Evolutionary conservation across 2,113 vertebrate species (phyloP).

Genomic region (Butorides virescens): DNA sequence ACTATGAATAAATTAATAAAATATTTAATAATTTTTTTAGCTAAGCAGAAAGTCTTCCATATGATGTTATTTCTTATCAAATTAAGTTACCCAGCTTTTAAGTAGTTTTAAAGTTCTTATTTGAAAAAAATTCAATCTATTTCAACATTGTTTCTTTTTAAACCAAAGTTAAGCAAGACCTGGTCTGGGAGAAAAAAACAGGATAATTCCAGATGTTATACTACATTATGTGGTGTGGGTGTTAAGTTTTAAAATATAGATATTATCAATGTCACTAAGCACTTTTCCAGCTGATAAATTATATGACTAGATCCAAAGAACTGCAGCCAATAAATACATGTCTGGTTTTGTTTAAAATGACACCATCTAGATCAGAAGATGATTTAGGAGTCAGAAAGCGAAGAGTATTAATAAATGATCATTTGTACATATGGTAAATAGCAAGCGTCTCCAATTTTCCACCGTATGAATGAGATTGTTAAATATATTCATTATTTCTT

Average conservation of each 20-base stretch:
- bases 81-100: background rate
- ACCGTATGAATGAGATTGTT: background rate
- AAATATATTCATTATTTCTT: conserved; percentile 27
- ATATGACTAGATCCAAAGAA: conserved; percentile 1
- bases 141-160: background rate
- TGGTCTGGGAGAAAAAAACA: background rate
- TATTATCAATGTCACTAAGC: background rate
- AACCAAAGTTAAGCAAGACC: background rate
- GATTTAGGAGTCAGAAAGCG: background rate
- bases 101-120: conserved; percentile 5
- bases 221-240: background rate
- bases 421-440: conserved; percentile 30
- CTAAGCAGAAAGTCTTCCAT: background rate
- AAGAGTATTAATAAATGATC: conserved; percentile 35
- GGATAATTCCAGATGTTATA: background rate
- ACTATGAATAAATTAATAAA: background rate
- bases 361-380: background rate
- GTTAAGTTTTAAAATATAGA: background rate
- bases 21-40: background rate
- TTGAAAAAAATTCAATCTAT: background rate
- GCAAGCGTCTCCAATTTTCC: background rate
- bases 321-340: background rate
- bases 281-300: conserved; percentile 3
- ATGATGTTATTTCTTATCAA: background rate
- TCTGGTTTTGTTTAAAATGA: background rate